Conservation (phyloP, 1,140 invertebrate genomes). For the Nephila pilipes region DNA sequence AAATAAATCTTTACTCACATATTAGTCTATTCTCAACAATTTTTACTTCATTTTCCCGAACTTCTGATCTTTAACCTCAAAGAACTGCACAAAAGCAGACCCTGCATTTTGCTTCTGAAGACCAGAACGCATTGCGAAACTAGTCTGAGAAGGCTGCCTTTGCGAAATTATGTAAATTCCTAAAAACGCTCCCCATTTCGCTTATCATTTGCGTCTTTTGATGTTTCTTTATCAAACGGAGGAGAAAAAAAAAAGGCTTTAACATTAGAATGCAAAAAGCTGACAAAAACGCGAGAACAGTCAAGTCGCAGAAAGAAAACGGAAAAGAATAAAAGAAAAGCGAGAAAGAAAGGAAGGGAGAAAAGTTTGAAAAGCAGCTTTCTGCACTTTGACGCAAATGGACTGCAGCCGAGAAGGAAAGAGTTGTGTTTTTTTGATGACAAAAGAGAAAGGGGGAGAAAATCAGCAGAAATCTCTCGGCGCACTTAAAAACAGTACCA, state of each 20-base stretch:
- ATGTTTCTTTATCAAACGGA: neutral
- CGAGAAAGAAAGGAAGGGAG: neutral
- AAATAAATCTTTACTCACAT: too few species aligned
- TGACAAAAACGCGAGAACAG: conserved; percentile 7
- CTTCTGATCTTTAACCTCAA: too few species aligned
- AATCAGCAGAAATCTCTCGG: conserved; percentile 41
- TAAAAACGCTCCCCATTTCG: neutral
- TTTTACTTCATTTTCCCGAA: too few species aligned
- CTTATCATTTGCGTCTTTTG: neutral
- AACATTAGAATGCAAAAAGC: conserved; percentile 39
- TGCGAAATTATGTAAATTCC: neutral
- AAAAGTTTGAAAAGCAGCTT: neutral
- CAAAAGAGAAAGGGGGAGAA: conserved; percentile 24
- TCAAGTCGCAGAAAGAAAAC: neutral
- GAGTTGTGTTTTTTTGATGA: conserved; percentile 46
- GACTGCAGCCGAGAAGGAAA: neutral
- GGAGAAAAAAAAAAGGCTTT: too few species aligned
- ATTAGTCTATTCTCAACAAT: too few species aligned
- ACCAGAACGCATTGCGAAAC: too few species aligned
- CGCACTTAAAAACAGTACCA: neutral
- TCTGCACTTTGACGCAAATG: neutral
- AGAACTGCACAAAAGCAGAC: too few species aligned
- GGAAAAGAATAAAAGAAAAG: too few species aligned
- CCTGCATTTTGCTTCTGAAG: too few species aligned
- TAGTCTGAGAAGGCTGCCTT: too few species aligned